phyloP scores from a whole-genome alignment of 2,113 vertebrate genomes.

The Oncorhynchus clarkii region DNA sequence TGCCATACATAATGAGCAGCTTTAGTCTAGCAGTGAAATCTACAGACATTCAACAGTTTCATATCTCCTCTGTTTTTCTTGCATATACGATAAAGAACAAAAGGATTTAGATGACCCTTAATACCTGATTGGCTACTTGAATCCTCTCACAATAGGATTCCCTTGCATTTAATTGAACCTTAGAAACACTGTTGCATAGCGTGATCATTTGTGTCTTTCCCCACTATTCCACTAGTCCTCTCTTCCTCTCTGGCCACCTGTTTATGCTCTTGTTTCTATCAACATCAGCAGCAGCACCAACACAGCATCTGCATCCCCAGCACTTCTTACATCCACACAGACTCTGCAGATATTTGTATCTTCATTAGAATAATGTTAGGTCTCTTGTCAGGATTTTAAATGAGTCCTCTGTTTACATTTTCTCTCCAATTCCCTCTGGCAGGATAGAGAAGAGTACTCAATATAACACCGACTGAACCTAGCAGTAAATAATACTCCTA shows the following conservation, averaged over 20 bases:
- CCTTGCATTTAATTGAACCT: not conserved
- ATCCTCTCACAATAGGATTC: not conserved
- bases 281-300: too few species aligned
- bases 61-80: not conserved
- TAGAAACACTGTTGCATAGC: not conserved
- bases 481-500: too few species aligned
- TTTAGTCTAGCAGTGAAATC: not conserved
- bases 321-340: not conserved
- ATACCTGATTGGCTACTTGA: not conserved
- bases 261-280: too few species aligned
- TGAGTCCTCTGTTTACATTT: not conserved
- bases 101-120: not conserved
- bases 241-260: too few species aligned
- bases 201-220: too few species aligned
- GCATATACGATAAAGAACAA: constrained; percentile 1
- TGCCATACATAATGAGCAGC: constrained; percentile 38
- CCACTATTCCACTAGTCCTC: too few species aligned
- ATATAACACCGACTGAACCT: too few species aligned
- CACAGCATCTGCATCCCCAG: not conserved
- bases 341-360: not conserved
- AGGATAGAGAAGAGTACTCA: too few species aligned
- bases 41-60: not conserved
- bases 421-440: not conserved
- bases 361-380: not conserved
- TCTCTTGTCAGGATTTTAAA: not conserved